Evolutionary conservation across 2,888 invertebrate genomes (phyloP).

Genomic region (Caenorhabditis macrosperma): DNA sequence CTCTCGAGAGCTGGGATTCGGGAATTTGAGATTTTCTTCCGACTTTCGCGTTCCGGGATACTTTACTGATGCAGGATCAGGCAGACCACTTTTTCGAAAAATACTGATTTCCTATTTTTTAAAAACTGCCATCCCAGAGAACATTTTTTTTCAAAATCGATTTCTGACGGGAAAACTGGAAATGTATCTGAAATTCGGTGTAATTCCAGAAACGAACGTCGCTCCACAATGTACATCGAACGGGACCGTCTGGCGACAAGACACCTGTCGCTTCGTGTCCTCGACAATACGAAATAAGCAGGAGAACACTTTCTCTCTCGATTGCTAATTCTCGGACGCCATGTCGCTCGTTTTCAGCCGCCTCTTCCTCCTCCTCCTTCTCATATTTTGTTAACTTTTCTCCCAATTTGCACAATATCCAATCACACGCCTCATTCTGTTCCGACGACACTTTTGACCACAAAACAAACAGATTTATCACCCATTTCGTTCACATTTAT

Average conservation of each 20-base stretch:
- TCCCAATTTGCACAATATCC: too few relatives aligned
- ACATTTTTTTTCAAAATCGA: background rate
- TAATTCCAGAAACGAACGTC: background rate
- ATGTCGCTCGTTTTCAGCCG: background rate
- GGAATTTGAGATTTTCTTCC: too few relatives aligned
- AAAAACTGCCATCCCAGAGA: background rate
- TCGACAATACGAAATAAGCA: background rate
- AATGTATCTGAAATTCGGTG: background rate
- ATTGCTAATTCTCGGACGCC: background rate
- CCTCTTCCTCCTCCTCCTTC: too few relatives aligned
- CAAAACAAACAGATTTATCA: conserved; percentile 1
- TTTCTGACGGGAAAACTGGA: background rate
- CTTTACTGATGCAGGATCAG: too few relatives aligned
- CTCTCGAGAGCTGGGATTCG: too few relatives aligned
- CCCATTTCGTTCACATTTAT: background rate
- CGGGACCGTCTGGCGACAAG: conserved; percentile 28
- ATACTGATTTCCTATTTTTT: background rate
- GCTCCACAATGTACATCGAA: conserved; percentile 18
- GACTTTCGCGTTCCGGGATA: too few relatives aligned
- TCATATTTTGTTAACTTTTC: too few relatives aligned
- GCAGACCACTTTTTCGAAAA: too few relatives aligned
- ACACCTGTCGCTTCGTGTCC: conserved; percentile 9
- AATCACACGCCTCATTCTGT: too few relatives aligned
- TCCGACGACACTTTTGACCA: too few relatives aligned
- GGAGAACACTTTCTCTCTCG: background rate